phyloP scores from a whole-genome alignment of 2,797 vertebrate species.

The Pteronotus mesoamericanus region DNA sequence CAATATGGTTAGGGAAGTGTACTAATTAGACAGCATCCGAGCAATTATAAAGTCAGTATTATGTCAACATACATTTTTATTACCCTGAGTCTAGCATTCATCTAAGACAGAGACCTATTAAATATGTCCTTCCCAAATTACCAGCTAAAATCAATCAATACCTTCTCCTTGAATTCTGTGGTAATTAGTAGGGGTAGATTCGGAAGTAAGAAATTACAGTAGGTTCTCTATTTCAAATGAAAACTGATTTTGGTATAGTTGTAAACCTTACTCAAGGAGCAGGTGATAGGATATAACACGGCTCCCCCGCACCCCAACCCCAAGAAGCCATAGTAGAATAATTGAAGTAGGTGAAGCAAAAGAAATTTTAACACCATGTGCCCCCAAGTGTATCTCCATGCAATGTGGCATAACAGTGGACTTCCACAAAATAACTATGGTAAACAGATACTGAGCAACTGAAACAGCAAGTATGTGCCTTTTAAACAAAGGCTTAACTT shows the following conservation, averaged over 20 bases:
- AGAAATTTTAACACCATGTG: background rate
- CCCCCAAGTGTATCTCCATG: background rate
- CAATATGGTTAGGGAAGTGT: constrained; percentile 60
- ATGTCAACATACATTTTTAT: constrained; percentile 61
- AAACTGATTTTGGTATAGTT: background rate
- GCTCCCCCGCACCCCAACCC: too few relatives aligned
- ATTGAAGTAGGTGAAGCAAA: background rate
- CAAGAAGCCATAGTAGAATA: background rate
- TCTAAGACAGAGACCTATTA: constrained; percentile 55
- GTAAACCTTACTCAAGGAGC: background rate
- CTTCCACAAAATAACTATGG: background rate
- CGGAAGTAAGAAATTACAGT: background rate
- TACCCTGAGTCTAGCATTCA: constrained; percentile 50
- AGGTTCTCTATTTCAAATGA: constrained; percentile 23
- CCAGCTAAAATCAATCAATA: constrained; percentile 44
- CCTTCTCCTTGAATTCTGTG: constrained; percentile 1
- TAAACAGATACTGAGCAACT: background rate
- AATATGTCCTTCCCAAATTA: constrained; percentile 47
- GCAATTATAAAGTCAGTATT: constrained; percentile 60
- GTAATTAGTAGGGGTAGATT: background rate
- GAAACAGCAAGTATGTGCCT: background rate
- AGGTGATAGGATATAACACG: background rate
- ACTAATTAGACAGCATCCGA: constrained; percentile 68
- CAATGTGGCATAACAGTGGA: background rate
- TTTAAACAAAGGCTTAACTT: constrained; percentile 33